Evolutionary conservation across 2,888 invertebrate genomes (phyloP), one percentile per base, ranked within the genome.

Genomic region (Eutolmus rufibarbis): DNA sequence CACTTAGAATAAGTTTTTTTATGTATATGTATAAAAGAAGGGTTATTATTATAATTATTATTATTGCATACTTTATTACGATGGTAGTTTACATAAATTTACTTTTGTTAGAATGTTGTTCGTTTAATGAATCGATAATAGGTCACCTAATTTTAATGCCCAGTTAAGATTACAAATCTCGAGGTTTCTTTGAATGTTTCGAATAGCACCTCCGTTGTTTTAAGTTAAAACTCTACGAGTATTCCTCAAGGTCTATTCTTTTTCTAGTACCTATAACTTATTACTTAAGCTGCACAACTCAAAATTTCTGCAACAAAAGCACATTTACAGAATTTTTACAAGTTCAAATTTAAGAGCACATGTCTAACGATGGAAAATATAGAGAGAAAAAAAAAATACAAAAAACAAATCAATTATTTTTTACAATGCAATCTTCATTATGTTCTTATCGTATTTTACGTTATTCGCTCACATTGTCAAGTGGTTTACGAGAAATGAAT

Each of bases 131-230:
- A 78, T 78, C 43, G 46, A 43, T 40, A 23, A 37, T 28, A 78
- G 28, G 46, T 78, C 40, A 43, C 43, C n/a, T 78, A 78, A 40
- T 78, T 40, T 78, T 78, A 82, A 57, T 82, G 57, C 57, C 82
- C 82, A 51, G 82, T 82, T 82, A 82, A 82, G 82, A 57, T 84
- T 84, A 66, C n/a, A 66, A 66, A 66, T 84, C 84, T 66, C 66
- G 57, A 76, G 34, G 76, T 84, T 84, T 84, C 31, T 51, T 66
- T 66, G 28, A 66, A 66, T 66, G 23, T 23, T 66, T 66, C 66
- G 66, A 66, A 66, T 66, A 66, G 23, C 66, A 66, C 66, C 66
- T 66, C 66, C 66, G 28, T 66, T 66, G 66, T 66, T 66, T 31
- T 81, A 81, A 23, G 43, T 79, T 79, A 46, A 23, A 81, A 28